Evolutionary conservation across 2,797 vertebrate species (phyloP).

Genomic region (Neomorphus geoffroyi): DNA sequence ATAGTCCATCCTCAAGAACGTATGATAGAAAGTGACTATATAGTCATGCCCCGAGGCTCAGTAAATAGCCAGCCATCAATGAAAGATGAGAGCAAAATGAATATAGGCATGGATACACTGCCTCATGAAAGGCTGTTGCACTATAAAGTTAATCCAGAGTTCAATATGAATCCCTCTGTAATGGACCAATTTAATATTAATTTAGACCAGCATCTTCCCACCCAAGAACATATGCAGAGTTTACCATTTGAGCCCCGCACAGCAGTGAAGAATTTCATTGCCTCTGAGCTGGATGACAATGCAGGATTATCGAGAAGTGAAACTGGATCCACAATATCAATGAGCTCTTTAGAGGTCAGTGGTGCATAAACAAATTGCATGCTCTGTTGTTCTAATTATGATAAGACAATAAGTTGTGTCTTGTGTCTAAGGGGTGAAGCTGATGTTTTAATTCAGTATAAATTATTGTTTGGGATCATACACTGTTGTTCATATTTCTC

Average conservation of each 20-base stretch:
- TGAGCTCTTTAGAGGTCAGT: slow-evolving; percentile 99
- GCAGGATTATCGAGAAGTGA: slow-evolving; percentile 93
- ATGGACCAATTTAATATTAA: slow-evolving; percentile 96
- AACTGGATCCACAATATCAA: slow-evolving; percentile 97
- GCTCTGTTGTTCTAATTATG: background rate
- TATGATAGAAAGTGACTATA: slow-evolving; percentile 99
- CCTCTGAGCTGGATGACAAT: slow-evolving; percentile 93
- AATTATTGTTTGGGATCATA: slow-evolving; percentile 23
- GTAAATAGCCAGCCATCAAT: slow-evolving; percentile 88
- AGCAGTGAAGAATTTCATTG: slow-evolving; percentile 98
- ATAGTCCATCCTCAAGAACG: slow-evolving; percentile 87
- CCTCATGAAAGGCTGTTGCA: slow-evolving; percentile 95
- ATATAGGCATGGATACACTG: slow-evolving; percentile 93
- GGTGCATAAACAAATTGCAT: slow-evolving; percentile 16
- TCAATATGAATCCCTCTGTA: slow-evolving; percentile 89
- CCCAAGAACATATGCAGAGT: slow-evolving; percentile 94
- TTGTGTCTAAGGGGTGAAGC: slow-evolving; percentile 11
- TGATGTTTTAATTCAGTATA: slow-evolving; percentile 15
- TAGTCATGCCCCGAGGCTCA: slow-evolving; percentile 93
- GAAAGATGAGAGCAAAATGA: slow-evolving; percentile 96
- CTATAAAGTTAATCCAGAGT: slow-evolving; percentile 96
- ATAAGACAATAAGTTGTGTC: background rate
- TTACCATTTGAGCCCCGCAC: slow-evolving; percentile 97
- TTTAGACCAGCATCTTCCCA: slow-evolving; percentile 90
- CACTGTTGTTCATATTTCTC: slow-evolving; percentile 17